Evolutionary conservation across 2,888 invertebrate genomes (phyloP).

Genomic region (Diabrotica balteata): DNA sequence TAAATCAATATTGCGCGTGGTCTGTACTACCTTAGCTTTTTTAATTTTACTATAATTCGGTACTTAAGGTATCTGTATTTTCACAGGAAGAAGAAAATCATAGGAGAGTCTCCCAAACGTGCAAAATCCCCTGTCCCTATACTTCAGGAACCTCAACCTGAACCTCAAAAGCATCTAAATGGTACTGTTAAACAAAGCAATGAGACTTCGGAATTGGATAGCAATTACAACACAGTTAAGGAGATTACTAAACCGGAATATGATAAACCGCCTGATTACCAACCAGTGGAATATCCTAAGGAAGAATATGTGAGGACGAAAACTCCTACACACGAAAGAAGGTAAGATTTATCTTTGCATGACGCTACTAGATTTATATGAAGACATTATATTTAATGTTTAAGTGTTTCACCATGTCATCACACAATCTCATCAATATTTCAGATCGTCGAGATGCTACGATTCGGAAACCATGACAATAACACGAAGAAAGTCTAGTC

Average conservation of each 20-base stretch:
- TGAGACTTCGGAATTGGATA: conserved; percentile 40
- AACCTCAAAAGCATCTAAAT: conserved; percentile 40
- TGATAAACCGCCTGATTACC: conserved; percentile 33
- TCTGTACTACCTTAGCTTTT: too few relatives aligned
- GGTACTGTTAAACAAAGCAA: conserved; percentile 37
- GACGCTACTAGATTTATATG: too few relatives aligned
- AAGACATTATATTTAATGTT: too few relatives aligned
- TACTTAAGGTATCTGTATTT: too few relatives aligned
- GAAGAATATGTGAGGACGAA: conserved; percentile 31
- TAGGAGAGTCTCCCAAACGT: conserved; percentile 47
- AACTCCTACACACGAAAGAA: conserved; percentile 49
- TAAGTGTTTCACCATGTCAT: too few relatives aligned
- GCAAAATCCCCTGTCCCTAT: conserved; percentile 24
- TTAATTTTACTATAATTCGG: too few relatives aligned
- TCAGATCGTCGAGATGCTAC: conserved; percentile 27
- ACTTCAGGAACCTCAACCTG: conserved; percentile 38
- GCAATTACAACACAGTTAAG: conserved; percentile 46
- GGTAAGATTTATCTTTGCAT: conserved; percentile 18
- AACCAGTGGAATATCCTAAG: conserved; percentile 32
- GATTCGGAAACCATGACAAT: conserved; percentile 52
- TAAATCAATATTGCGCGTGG: too few relatives aligned
- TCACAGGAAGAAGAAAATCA: conserved; percentile 44
- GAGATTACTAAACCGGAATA: conserved; percentile 40
- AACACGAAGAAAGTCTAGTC: conserved; percentile 52
- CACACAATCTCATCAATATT: neutral